A percentile compares a stretch with the other conserved stretches of the same genome.
These are phyloP conservation scores for Stictocephala bisonia DNA, from an alignment of 2,888 invertebrate genomes.

Conservation along the genomic window DNA sequence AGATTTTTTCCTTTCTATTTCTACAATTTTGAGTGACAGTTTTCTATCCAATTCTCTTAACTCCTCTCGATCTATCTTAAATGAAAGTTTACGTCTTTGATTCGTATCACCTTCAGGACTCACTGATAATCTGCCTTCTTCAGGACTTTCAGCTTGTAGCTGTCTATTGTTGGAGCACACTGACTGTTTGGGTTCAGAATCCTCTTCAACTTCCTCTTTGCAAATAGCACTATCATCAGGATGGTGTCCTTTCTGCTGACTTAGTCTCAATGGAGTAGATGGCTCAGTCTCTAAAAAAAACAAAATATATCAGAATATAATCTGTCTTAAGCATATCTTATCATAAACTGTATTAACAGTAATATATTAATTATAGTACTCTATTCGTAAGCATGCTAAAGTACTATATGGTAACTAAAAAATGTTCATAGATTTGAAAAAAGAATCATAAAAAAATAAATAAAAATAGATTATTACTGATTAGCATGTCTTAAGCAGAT, in stretches of 20 bases:
- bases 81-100: constrained; percentile 19
- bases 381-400: too few relatives aligned
- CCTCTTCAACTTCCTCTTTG: constrained; percentile 36
- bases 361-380: too few relatives aligned
- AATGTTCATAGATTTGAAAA: too few relatives aligned
- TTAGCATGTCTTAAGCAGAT: too few relatives aligned
- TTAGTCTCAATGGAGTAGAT: constrained; percentile 29
- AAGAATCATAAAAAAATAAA: too few relatives aligned
- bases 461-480: too few relatives aligned
- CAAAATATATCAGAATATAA: neutral
- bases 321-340: too few relatives aligned
- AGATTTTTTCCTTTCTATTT: constrained; percentile 29
- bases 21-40: constrained; percentile 28
- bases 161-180: neutral
- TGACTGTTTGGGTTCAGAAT: neutral
- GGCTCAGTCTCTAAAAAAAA: constrained; percentile 19
- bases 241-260: neutral
- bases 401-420: too few relatives aligned
- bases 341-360: too few relatives aligned
- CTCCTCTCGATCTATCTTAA: constrained; percentile 32
- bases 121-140: neutral
- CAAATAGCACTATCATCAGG: constrained; percentile 19
- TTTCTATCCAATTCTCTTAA: constrained; percentile 29
- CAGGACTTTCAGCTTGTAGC: neutral
- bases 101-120: neutral